Conservation (phyloP, 2,888 invertebrate species). For the Busseola fusca region DNA sequence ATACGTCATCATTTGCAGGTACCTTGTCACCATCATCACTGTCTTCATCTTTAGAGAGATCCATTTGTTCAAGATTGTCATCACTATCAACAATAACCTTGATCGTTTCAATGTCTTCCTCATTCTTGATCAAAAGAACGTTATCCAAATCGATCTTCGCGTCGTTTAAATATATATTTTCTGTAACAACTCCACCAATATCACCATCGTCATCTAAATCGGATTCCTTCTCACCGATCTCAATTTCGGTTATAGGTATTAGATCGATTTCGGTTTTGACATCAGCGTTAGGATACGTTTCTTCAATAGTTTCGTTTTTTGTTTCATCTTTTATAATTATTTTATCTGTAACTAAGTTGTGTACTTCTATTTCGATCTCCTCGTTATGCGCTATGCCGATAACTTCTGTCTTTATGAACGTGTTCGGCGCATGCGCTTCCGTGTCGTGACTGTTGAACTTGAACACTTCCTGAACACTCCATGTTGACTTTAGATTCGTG, state of each 20-base stretch:
- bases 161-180: constrained; percentile 6
- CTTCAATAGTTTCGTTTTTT: constrained; percentile 55
- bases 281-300: neutral
- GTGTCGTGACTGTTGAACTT: constrained; percentile 10
- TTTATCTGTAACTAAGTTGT: neutral
- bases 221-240: constrained; percentile 45
- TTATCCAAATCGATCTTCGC: constrained; percentile 1
- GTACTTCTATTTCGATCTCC: constrained; percentile 21
- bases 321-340: constrained; percentile 23
- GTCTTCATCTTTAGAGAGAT: neutral
- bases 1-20: neutral
- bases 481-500: constrained; percentile 63
- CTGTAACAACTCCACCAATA: neutral
- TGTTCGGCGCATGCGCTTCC: constrained; percentile 57
- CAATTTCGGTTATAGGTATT: constrained; percentile 29
- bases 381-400: constrained; percentile 16
- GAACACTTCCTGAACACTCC: constrained; percentile 40
- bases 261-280: constrained; percentile 37
- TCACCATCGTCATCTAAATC: constrained; percentile 57
- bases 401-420: constrained; percentile 51
- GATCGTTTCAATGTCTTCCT: neutral
- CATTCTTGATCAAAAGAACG: constrained; percentile 12
- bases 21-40: neutral
- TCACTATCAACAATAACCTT: neutral
- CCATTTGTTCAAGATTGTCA: neutral